Base-by-base conservation (phyloP, 2,888 invertebrate species). In the Athrips mouffetella region DNA sequence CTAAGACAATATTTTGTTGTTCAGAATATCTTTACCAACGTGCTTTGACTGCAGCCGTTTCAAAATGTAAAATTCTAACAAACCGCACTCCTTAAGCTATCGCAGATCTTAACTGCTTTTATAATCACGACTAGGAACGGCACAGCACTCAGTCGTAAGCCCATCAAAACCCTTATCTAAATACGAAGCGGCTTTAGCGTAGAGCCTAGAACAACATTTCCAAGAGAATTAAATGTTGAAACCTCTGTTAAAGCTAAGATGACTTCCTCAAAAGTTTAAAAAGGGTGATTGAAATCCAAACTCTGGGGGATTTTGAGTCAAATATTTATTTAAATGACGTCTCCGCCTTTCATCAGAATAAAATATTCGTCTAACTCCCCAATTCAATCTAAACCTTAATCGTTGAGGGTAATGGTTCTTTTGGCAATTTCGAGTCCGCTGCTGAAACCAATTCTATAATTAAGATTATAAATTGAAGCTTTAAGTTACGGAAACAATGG, bases 251-350 rank as follows among this genome's bases (percentile, higher is more conserved):
- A 59, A 61, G 56, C 52, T 58, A 57, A 58, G 54, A 55, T 41
- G 53, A 56, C 53, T 55, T 54, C 50, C 54, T 47, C 50, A 45
- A 53, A 54, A 54, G 53, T 57, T 49, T 53, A 47, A 58, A 56
- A 55, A 54, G 56, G 56, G 51, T 58, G 58, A 50, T 51, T 63
- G 63, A 65, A 71, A 74, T 66, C 58, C 62, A 65, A 70, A 61
- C 58, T 60, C 59, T 60, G 50, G 58, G 61, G 60, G 68, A 63
- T 66, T 71, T 63, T 59, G 67, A 67, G 51, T 62, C 64, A 70
- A 73, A 79, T 73, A 74, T 78, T 74, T 76, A 72, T 78, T 78
- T 70, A 70, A 71, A 74, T 68, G 70, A 67, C 67, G 60, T 63
- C 67, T 62, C 61, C 63, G 52, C 63, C 67, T 67, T 71, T 56